These are phyloP conservation scores for Cynaeus angustus DNA, from an alignment of 2,888 invertebrate genomes.

Conservation along the genomic window DNA sequence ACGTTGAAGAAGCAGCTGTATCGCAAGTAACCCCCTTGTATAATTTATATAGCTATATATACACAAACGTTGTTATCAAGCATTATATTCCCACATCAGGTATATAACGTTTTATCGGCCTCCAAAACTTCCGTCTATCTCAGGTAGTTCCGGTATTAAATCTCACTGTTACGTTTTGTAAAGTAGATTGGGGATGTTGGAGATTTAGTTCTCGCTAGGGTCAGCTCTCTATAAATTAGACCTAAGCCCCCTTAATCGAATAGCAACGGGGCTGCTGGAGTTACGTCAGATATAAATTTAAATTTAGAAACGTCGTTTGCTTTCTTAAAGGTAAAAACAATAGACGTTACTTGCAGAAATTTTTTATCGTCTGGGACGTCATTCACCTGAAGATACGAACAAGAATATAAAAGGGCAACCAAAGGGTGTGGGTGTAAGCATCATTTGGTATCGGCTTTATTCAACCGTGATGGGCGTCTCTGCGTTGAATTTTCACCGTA, in stretches of 20 bases:
- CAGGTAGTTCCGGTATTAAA: conserved; percentile 66
- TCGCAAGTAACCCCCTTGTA: conserved; percentile 57
- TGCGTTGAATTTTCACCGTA: conserved; percentile 24
- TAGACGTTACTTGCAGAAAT: background rate
- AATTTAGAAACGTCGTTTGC: background rate
- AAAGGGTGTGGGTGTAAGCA: conserved; percentile 33
- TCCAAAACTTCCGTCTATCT: conserved; percentile 66
- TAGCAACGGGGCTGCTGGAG: background rate
- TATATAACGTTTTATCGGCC: conserved; percentile 61
- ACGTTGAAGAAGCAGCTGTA: conserved; percentile 58
- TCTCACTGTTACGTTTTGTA: conserved; percentile 45
- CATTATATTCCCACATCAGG: conserved; percentile 64
- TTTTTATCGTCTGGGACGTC: background rate
- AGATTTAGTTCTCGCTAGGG: conserved; percentile 46
- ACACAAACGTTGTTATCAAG: conserved; percentile 53
- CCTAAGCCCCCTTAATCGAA: conserved; percentile 20
- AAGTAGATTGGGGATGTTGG: conserved; percentile 53
- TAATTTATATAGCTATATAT: conserved; percentile 55
- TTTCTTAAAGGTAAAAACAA: background rate
- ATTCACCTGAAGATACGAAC: background rate
- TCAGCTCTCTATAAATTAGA: conserved; percentile 26
- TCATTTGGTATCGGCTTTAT: conserved; percentile 24
- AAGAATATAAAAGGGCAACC: background rate
- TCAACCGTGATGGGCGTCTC: conserved; percentile 32
- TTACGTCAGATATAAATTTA: background rate